These are phyloP conservation scores for Poeciliopsis presidionis DNA, from an alignment of 2,797 vertebrate genomes.

Conservation along the genomic window DNA sequence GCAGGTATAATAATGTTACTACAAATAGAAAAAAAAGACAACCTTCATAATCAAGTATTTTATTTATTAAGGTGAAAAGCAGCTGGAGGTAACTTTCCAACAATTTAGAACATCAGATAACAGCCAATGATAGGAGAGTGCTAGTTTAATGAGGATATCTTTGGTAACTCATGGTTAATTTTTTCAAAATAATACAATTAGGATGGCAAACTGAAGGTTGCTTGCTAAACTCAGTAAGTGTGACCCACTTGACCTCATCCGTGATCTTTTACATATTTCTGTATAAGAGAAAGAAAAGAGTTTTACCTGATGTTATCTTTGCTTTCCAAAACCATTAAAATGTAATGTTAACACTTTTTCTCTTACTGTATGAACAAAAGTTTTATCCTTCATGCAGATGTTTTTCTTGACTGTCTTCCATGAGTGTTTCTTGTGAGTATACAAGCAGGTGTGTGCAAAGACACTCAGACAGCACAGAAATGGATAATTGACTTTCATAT, in stretches of 20 bases:
- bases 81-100: neutral
- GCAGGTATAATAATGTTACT: neutral
- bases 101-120: neutral
- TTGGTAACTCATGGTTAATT: neutral
- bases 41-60: neutral
- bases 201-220: neutral
- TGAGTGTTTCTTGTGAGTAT: slow-evolving; percentile 20
- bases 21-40: neutral
- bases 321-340: slow-evolving; percentile 17
- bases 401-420: neutral
- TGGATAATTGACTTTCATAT: slow-evolving; percentile 49
- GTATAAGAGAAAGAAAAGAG: slow-evolving; percentile 1
- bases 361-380: neutral
- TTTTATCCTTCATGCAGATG: neutral
- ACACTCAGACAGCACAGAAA: slow-evolving; percentile 14
- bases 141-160: neutral
- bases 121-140: neutral
- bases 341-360: neutral
- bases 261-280: slow-evolving; percentile 42
- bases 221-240: slow-evolving; percentile 27
- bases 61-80: neutral
- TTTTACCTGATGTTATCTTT: too few relatives aligned
- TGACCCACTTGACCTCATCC: slow-evolving; percentile 44
- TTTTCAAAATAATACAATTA: neutral
- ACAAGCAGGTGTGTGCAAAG: slow-evolving; percentile 23